phyloP scores from a whole-genome alignment of 2,888 invertebrate genomes.

The Tolmerus cingulatus region DNA sequence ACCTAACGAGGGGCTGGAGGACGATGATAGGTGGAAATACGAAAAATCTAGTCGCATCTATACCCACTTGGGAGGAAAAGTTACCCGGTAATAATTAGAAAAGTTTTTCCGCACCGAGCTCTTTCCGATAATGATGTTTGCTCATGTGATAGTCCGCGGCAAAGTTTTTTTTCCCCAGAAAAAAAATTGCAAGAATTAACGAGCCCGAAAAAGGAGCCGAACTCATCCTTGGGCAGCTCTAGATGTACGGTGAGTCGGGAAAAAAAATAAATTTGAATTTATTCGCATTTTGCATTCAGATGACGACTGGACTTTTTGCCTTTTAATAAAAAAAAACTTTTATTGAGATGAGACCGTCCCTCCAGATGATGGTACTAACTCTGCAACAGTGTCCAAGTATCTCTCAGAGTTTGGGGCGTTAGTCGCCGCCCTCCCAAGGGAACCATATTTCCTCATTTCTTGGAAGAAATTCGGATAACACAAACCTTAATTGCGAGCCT shows the following conservation, averaged over 20 bases:
- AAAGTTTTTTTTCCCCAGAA: neutral
- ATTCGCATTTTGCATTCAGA: neutral
- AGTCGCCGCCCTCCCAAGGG: neutral
- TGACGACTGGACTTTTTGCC: neutral
- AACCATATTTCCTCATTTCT: neutral
- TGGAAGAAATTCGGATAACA: neutral
- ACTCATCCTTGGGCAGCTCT: neutral
- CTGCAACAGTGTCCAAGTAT: neutral
- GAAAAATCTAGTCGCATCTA: neutral
- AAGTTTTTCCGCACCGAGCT: neutral
- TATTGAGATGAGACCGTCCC: neutral
- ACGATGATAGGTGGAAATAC: neutral
- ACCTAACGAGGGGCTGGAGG: neutral
- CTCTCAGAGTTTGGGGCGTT: neutral
- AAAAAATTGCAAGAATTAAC: neutral
- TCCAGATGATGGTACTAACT: neutral
- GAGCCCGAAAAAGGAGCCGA: neutral
- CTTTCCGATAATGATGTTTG: neutral
- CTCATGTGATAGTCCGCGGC: neutral
- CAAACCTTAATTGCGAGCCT: neutral
- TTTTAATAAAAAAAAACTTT: neutral
- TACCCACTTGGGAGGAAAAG: neutral
- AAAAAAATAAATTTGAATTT: neutral
- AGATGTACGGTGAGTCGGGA: neutral
- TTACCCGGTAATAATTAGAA: neutral